phyloP scores from a whole-genome alignment of 2,113 vertebrate species.

The Cathartes aura region DNA sequence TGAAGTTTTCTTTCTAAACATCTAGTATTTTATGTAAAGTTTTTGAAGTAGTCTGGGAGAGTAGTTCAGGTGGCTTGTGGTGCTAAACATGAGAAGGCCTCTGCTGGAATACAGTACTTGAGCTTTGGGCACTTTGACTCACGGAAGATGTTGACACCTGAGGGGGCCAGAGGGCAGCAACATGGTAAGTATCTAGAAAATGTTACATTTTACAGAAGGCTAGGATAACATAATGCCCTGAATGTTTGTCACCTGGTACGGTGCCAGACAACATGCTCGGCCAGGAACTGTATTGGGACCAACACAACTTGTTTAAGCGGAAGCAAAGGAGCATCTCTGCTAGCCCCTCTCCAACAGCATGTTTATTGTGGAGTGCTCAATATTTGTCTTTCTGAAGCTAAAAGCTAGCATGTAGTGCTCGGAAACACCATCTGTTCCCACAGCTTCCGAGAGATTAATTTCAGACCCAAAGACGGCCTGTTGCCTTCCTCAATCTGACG shows the following conservation, averaged over 20 bases:
- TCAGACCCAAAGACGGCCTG: accelerated
- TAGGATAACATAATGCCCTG: accelerated
- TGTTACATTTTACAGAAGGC: neutral
- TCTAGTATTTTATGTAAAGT: neutral
- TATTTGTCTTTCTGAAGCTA: neutral
- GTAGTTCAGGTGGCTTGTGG: neutral
- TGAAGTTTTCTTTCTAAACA: neutral
- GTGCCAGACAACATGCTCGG: neutral
- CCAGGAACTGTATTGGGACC: neutral
- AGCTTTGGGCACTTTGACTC: neutral
- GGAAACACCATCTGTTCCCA: neutral
- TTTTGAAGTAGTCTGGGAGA: neutral
- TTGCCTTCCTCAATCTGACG: accelerated
- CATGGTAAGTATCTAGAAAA: neutral
- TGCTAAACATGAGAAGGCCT: neutral
- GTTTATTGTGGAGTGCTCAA: accelerated
- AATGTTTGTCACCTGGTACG: accelerated
- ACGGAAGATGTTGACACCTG: neutral
- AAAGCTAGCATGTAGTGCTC: accelerated
- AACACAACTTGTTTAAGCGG: accelerated
- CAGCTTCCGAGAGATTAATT: neutral
- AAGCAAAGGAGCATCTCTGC: accelerated
- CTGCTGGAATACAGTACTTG: neutral
- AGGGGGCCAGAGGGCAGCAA: neutral
- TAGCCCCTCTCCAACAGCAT: accelerated